Base-by-base conservation (phyloP, 2,888 invertebrate species). In the Alentia gelatinosa region DNA sequence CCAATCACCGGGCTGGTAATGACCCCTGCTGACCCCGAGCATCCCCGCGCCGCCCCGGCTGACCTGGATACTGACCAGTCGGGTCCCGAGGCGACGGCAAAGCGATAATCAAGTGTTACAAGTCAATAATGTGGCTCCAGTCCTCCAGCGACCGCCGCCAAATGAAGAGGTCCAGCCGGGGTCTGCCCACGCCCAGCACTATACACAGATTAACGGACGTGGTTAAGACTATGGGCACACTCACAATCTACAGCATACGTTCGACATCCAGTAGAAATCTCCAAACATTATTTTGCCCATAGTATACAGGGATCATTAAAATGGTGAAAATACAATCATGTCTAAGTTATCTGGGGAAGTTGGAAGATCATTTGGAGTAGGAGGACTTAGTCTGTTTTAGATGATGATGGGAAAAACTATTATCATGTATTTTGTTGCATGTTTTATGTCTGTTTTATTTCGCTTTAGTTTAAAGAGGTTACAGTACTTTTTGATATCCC, bases 61-160 rank as follows among this genome's bases (percentile, higher is more conserved):
- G 68, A 68, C 68, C 68, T 4, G 26, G 33, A 68, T 68, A 30
- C 68, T 26, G 68, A 30, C 68, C 68, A 19, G 26, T 4, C 3
- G 30, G 1, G 30, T 68, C 68, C 68, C 26, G 26, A 33, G 26
- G 68, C 26, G 5, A 12, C 15, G 33, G 30, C 68, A 26, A 68
- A 68, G 30, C 68, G 68, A 68, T 68, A 68, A 68, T 68, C 68
- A 68, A 68, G 68, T 68, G 68, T 68, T 68, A 68, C 68, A 30
- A 68, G 30, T 68, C 68, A 68, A 68, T 68, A 68, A 68, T 68
- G 68, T 30, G 30, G 68, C 12, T 15, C 33, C 33, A 19, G 30
- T 30, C 68, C 26, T 1, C 30, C 15, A 19, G n/a, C 68, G 12
- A 15, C 68, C 30, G 30, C 23, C 68, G 19, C 68, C 56, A 68